These are phyloP conservation scores for Orientallactaga bullata DNA, from an alignment of 2,113 vertebrate genomes.

Conservation along the genomic window DNA sequence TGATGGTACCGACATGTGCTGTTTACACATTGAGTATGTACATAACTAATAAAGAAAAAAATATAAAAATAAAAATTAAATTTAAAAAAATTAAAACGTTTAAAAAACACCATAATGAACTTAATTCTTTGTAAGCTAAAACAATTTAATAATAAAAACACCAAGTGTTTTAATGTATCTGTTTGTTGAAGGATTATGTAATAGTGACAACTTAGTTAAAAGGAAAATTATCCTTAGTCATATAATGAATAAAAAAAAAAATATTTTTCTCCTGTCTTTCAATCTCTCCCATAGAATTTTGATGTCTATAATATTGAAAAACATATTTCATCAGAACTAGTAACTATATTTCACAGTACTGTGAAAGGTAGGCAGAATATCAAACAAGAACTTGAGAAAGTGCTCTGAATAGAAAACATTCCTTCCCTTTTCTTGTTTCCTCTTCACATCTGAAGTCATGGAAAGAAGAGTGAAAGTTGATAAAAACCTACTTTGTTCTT, in stretches of 20 bases:
- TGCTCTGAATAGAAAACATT: not conserved
- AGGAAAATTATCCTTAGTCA: not conserved
- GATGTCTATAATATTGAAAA: not conserved
- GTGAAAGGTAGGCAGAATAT: not conserved
- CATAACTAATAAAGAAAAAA: too few species aligned
- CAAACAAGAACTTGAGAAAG: not conserved
- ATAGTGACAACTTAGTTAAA: not conserved
- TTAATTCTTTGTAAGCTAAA: too few species aligned
- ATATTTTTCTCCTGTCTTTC: not conserved
- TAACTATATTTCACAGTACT: not conserved
- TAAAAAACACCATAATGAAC: too few species aligned
- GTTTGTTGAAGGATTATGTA: not conserved
- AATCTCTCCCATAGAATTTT: not conserved
- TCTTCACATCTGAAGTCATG: conserved; percentile 28
- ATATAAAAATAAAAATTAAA: too few species aligned
- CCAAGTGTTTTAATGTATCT: not conserved
- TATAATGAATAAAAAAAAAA: not conserved
- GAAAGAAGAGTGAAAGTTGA: conserved; percentile 36
- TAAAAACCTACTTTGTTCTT: conserved; percentile 66
- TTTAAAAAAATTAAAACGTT: too few species aligned
- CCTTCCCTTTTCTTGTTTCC: conserved; percentile 49
- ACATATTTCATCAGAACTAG: not conserved
- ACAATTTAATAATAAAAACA: not conserved
- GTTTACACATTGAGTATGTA: too few species aligned
- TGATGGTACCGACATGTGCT: too few species aligned